phyloP scores from a whole-genome alignment of 2,888 invertebrate genomes.

The Gisinianus flammeolus region DNA sequence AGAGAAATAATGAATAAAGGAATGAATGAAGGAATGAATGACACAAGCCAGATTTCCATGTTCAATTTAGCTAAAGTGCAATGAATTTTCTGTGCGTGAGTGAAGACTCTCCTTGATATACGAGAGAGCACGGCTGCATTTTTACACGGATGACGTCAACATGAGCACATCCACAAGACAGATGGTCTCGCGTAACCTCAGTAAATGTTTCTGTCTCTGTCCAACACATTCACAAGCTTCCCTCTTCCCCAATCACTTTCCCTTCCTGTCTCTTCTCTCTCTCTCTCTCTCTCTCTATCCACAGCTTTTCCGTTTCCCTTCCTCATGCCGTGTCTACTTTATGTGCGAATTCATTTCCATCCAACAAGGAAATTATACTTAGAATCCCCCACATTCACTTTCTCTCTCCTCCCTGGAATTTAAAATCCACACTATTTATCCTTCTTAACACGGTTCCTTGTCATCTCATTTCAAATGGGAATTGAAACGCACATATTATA shows the following conservation, averaged over 20 bases:
- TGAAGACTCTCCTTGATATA: no score
- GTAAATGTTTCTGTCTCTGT: constrained; percentile 6
- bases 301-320: not conserved
- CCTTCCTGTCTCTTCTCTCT: not conserved
- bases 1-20: constrained; percentile 6
- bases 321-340: not conserved
- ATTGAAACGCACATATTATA: no score
- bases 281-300: constrained; percentile 15
- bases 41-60: constrained; percentile 10
- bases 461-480: no score
- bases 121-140: no score
- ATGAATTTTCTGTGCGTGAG: no score
- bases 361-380: no score
- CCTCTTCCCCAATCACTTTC: constrained; percentile 12
- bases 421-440: no score
- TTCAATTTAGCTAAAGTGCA: constrained; percentile 16
- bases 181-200: constrained; percentile 9
- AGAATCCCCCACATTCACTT: no score
- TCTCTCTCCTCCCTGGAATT: no score
- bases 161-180: not conserved
- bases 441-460: no score
- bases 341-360: no score
- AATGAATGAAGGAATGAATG: constrained; percentile 5
- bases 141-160: no score
- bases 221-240: constrained; percentile 20